Percentiles rank a stretch among this genome's conserved stretches.
Evolutionary conservation across 2,113 vertebrate genomes (phyloP).

Genomic region (Plectropomus leopardus): DNA sequence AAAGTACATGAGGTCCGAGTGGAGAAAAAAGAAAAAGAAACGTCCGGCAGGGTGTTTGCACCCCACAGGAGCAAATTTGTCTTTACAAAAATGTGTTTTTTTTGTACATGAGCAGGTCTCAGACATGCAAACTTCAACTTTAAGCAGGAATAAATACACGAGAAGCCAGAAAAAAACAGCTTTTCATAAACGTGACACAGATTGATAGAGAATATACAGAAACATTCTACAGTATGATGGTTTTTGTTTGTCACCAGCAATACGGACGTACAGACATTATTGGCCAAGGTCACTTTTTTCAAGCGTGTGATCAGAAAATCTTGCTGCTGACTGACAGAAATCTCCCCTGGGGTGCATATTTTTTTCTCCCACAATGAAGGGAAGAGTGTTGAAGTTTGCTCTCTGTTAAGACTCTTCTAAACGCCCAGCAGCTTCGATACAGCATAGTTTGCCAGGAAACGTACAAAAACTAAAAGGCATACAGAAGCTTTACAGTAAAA

Average conservation of each 20-base stretch:
- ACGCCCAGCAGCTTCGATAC: conserved; percentile 59
- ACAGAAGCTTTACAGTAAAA: conserved; percentile 66
- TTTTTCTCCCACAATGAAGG: conserved; percentile 6
- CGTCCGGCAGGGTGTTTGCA: neutral
- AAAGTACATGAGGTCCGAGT: conserved; percentile 68
- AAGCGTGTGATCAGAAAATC: conserved; percentile 55
- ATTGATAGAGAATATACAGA: conserved; percentile 27
- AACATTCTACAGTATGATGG: conserved; percentile 53
- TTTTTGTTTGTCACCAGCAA: conserved; percentile 41
- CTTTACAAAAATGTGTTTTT: conserved; percentile 27
- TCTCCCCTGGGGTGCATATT: conserved; percentile 46
- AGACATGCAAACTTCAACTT: conserved; percentile 74
- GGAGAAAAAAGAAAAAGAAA: neutral
- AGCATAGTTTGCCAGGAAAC: conserved; percentile 49
- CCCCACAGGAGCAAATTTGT: conserved; percentile 21
- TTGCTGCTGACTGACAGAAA: conserved; percentile 51
- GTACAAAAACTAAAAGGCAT: conserved; percentile 60
- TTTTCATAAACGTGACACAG: conserved; percentile 26
- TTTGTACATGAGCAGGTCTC: conserved; percentile 60
- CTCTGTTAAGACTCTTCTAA: conserved; percentile 32
- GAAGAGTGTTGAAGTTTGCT: conserved; percentile 46
- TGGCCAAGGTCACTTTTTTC: conserved; percentile 81
- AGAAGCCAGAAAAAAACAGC: conserved; percentile 33
- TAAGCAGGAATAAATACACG: conserved; percentile 68
- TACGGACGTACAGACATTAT: conserved; percentile 65